Base-by-base conservation (phyloP, 2,888 invertebrate genomes). In the Eupithecia insigniata region DNA sequence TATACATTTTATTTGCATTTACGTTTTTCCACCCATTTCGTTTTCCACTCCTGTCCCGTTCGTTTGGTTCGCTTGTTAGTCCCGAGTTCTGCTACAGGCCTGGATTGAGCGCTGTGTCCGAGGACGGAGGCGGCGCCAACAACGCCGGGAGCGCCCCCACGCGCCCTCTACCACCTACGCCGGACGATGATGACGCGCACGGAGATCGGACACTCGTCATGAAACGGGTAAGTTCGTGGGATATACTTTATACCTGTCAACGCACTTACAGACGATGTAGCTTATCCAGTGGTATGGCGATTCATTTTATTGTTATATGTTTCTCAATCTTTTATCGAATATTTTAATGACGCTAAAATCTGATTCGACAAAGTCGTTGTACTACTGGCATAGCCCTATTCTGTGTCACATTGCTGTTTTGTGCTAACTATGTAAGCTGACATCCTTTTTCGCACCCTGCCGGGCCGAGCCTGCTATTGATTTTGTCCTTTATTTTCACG, bases 91-190 rank as follows among this genome's bases (percentile, higher is more conserved):
- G 96, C 96, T 96, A 96, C 95, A 96, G 96, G 94, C 95, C 96
- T 83, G 96, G 96, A 61, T 92, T 96, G 91, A 95, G 95, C 80
- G 85, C 84, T 92, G 84, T 81, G 78, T 70, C 82, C 77, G 84
- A 82, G 81, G 82, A 83, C 78, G 82, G 81, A 55, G 77, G 75
- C 8, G 74, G 75, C 39, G 73, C 43, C 73, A 93, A 95, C 75
- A 71, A 51, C 77, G 91, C 94, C 80, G 96, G 96, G 73, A 96
- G 97, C 70, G 97, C 98, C 81, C 98, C 98, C 75, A 98, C 98
- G 88, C 96, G 98, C 81, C 99, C 99, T 69, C 95, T 99, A 85
- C 99, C 99, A 71, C 99, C 99, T 67, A 99, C 99, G 69, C 99
- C 99, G 58, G 98, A 98, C 89, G 98, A 99, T 87, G 98, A 98